phyloP scores from a whole-genome alignment of 2,113 vertebrate genomes.

The Calonectris borealis region DNA sequence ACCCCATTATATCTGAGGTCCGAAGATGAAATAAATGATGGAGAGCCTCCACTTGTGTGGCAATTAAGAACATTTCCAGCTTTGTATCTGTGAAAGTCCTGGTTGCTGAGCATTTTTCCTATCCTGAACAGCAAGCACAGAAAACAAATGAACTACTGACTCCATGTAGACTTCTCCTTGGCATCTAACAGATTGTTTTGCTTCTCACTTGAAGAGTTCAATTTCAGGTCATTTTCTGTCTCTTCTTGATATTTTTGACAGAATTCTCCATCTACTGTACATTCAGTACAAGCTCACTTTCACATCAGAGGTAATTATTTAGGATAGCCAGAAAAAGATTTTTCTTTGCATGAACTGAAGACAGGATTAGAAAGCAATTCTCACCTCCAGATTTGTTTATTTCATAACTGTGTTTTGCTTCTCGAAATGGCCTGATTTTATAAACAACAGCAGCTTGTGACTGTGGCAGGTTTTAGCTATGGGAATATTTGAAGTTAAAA shows the following conservation, averaged over 20 bases:
- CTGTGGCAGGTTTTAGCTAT: neutral
- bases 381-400: neutral
- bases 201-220: conserved; percentile 30
- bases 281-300: neutral
- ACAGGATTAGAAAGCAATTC: neutral
- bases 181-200: conserved; percentile 27
- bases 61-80: neutral
- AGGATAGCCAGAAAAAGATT: neutral
- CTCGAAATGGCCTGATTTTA: neutral
- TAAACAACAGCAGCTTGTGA: neutral
- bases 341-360: neutral
- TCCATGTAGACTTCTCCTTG: neutral
- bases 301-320: neutral
- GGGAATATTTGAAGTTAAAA: neutral
- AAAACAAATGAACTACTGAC: conserved; percentile 5
- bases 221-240: conserved; percentile 33
- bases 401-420: neutral
- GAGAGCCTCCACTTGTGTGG: neutral
- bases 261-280: neutral
- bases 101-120: neutral
- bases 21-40: neutral
- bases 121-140: neutral
- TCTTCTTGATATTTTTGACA: conserved; percentile 25
- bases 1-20: neutral
- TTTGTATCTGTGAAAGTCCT: neutral